Base-by-base conservation (phyloP, 2,113 vertebrate genomes). In the Sphyrna mokarran region DNA sequence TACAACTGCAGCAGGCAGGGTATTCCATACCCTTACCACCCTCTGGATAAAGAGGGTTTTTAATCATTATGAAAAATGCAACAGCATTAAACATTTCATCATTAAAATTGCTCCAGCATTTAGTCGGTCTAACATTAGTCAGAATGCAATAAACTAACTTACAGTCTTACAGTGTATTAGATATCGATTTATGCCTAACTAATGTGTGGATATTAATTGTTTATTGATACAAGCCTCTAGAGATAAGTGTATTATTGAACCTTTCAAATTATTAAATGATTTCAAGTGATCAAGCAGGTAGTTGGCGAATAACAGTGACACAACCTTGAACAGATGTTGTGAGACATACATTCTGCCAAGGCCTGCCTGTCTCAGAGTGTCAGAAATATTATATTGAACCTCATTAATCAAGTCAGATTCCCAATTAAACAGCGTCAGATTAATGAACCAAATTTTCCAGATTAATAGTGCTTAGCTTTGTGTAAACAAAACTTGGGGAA, bases 211-310 rank as follows among this genome's bases (percentile, higher is more conserved):
- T 80, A 37, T 80, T 16, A 80, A 80, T 10, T 80, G 76, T 80
- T 80, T 80, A 80, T 80, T 80, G 33, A 80, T 37, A 9, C 33
- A 80, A 80, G 76, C n/a, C n/a, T 37, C 76, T 80, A 1, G 33
- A 37, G n/a, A n/a, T 80, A 80, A 80, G 33, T 80, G 26, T 13
- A 80, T 80, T 80, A 16, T 80, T 80, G 37, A 80, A 26, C 14
- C 76, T 80, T 80, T 80, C 76, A 80, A 80, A 80, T 80, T 80
- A 37, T 80, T 80, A 80, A 80, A 80, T 37, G n/a, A 37, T 80
- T 80, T 80, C 14, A 80, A 76, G 16, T 37, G 76, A 80, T 18
- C 76, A 80, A 37, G n/a, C 76, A 37, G n/a, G 33, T n/a, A 80
- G 76, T n/a, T 80, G 76, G 76, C 13, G 22, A 40, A 43, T 40